A percentile compares a stretch with the other conserved stretches of the same genome.
phyloP scores from a whole-genome alignment of 2,888 invertebrate species.

The Rhopalosiphum nymphaeae region DNA sequence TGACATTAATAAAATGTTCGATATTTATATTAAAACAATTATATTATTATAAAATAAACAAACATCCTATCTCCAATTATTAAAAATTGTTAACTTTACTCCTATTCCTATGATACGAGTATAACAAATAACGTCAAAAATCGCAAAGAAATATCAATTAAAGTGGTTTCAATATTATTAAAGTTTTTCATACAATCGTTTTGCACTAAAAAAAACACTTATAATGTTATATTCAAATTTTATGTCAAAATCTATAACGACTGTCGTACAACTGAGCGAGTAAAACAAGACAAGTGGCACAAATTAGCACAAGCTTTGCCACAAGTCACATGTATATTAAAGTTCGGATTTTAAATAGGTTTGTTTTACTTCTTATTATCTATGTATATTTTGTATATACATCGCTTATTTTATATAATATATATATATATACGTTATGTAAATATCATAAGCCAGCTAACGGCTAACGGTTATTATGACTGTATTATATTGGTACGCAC shows the following conservation, averaged over 20 bases:
- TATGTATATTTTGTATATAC: neutral
- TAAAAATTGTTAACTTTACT: too few species aligned
- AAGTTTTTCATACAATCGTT: neutral
- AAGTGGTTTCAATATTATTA: neutral
- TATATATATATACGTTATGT: neutral
- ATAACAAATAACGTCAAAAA: neutral
- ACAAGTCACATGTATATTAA: neutral
- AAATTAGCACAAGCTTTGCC: too few species aligned
- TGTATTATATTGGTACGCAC: neutral
- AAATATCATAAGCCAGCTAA: slow-evolving; percentile 1
- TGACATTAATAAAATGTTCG: neutral
- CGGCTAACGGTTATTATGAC: neutral
- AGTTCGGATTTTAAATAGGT: neutral
- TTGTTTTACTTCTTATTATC: neutral
- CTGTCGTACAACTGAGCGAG: neutral
- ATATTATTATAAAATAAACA: too few species aligned
- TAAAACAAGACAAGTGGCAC: neutral
- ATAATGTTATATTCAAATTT: neutral
- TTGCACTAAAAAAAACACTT: neutral
- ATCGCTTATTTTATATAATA: neutral
- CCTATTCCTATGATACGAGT: too few species aligned
- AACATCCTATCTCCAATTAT: too few species aligned
- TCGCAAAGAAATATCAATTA: neutral
- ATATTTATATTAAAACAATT: too few species aligned
- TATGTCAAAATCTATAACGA: neutral